Percentiles rank a stretch among this genome's conserved stretches.
Evolutionary conservation across 1,140 invertebrate genomes (phyloP).

Genomic region (Vanessa tameamea): DNA sequence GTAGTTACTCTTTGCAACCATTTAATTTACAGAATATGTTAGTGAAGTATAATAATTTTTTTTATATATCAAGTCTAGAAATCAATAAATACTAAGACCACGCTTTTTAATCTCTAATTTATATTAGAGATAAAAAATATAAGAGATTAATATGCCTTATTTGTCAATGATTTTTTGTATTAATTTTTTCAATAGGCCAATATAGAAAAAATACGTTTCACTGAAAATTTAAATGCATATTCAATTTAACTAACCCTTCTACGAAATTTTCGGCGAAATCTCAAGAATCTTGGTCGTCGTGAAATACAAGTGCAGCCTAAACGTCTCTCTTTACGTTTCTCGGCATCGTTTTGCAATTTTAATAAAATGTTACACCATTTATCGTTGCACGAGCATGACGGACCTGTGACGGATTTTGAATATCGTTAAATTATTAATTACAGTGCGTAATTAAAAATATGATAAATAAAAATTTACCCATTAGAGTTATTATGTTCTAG

Average conservation of each 20-base stretch:
- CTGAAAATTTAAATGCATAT: neutral
- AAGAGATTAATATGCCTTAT: too few relatives aligned
- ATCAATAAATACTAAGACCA: too few relatives aligned
- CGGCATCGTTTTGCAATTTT: conserved; percentile 43
- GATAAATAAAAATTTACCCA: neutral
- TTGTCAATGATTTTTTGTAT: too few relatives aligned
- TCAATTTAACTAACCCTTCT: conserved; percentile 2
- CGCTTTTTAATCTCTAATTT: too few relatives aligned
- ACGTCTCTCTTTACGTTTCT: conserved; percentile 34
- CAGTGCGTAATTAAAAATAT: too few relatives aligned
- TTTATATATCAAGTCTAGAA: too few relatives aligned
- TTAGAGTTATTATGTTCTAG: neutral
- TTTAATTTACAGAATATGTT: too few relatives aligned
- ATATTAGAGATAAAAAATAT: too few relatives aligned
- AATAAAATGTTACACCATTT: conserved; percentile 30
- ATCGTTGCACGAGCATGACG: conserved; percentile 39
- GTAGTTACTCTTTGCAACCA: too few relatives aligned
- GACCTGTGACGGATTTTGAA: conserved; percentile 15
- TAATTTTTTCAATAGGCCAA: too few relatives aligned
- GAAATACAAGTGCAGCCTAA: conserved; percentile 29
- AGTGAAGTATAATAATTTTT: too few relatives aligned
- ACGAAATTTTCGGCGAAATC: conserved; percentile 34
- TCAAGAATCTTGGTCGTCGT: conserved; percentile 45
- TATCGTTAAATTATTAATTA: neutral
- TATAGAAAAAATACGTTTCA: too few relatives aligned